Conservation (phyloP, 2,888 invertebrate genomes). For the Lumbricus terrestris region DNA sequence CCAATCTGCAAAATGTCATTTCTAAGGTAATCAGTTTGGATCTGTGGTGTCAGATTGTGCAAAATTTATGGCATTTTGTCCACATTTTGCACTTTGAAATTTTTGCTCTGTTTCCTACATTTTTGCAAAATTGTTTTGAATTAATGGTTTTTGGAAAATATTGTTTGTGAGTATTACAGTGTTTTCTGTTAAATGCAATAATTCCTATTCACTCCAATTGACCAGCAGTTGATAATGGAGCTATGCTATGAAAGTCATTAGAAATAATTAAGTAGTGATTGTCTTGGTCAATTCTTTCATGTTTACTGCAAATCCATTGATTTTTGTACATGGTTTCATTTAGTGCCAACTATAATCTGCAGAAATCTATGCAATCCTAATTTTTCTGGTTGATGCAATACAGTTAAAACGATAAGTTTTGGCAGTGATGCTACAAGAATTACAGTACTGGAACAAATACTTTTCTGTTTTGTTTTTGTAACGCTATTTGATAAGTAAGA, state of each 20-base stretch:
- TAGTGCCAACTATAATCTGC: not conserved
- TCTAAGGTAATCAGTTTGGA: conserved; percentile 11
- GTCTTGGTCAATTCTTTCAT: not conserved
- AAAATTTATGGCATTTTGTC: not conserved
- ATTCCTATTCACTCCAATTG: too few relatives aligned
- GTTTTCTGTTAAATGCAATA: not conserved
- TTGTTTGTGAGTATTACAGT: not conserved
- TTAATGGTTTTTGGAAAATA: not conserved
- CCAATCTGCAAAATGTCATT: not conserved
- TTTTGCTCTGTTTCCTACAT: not conserved
- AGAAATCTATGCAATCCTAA: not conserved
- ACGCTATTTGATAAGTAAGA: not conserved
- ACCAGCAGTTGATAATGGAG: too few relatives aligned
- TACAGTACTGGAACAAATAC: too few relatives aligned
- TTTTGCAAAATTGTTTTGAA: too few relatives aligned
- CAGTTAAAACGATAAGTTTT: too few relatives aligned
- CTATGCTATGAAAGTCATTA: too few relatives aligned
- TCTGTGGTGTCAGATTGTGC: not conserved
- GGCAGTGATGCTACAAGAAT: too few relatives aligned
- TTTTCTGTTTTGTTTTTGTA: not conserved
- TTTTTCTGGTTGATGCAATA: not conserved
- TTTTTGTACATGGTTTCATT: not conserved
- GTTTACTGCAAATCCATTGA: not conserved
- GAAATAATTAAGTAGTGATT: not conserved
- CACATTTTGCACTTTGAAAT: too few relatives aligned